Evolutionary conservation across 2,888 invertebrate genomes (phyloP), one percentile per base, ranked within the genome.

Genomic region (Hedychridium roseum): DNA sequence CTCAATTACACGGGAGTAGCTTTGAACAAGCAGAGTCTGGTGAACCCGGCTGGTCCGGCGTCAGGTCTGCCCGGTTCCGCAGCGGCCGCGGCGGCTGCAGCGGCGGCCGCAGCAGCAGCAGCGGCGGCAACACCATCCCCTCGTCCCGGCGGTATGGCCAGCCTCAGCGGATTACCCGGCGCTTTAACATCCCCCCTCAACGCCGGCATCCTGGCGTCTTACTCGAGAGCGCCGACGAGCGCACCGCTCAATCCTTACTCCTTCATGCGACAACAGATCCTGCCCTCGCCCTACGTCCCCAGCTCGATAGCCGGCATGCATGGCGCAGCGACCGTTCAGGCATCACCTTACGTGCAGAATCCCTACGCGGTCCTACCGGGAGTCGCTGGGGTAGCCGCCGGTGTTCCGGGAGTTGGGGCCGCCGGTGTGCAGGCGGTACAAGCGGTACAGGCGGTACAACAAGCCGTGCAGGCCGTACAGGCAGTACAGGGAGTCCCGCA

Each of bases 1-100:
- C 79, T 87, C 20, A 86, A 84, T 69, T 89, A 89, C 72, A 87
- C 89, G 6, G 88, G 89, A 20, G 85, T 89, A 37, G 83, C 88
- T 2, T 79, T 89, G 35, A 89, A 88, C 73, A 88, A 88, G 68
- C 85, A 85, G 64, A 77, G 82, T 32, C 69, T 83, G 28, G 53
- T 65, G 26, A 79, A 79, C 35, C 79, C 80, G 1, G 79, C 53
- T 0, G 54, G 58, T 1, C 67, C 59, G 6, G 61, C 54, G 53
- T 66, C 21, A 62, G 43, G 60, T 64, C 15, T 61, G 65, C 43
- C 60, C 55, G 35, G 60, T 44, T 60, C 68, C 7, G 68, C 66
- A 17, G 68, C 73, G 21, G 64, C 71, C 18, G 70, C 64, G 37
- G 64, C 66, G 42, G 74, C 76, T 17, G 64, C 76, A 41, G 68